Percentiles rank a stretch among this genome's conserved stretches.
phyloP scores from a whole-genome alignment of 2,797 vertebrate species.

The Lemur catta region DNA sequence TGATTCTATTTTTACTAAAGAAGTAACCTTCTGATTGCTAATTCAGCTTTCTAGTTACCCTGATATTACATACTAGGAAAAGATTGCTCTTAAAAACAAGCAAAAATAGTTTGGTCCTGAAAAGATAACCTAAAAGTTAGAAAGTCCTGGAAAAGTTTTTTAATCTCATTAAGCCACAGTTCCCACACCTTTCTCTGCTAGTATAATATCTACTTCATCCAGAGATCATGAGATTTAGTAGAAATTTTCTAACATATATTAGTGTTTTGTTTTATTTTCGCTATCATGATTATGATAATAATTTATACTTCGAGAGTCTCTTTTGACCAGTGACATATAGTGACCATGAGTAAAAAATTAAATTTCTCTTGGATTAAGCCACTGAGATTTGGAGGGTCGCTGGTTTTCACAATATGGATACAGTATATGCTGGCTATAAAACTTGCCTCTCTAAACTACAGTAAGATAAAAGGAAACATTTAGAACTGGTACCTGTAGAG shows the following conservation, averaged over 20 bases:
- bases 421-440: not conserved
- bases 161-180: not conserved
- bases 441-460: not conserved
- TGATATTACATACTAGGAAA: not conserved
- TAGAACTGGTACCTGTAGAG: not conserved
- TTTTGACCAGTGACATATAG: not conserved
- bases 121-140: not conserved
- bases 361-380: not conserved
- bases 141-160: not conserved
- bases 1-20: not conserved
- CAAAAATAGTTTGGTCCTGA: not conserved
- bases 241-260: not conserved
- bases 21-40: not conserved
- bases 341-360: not conserved
- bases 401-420: not conserved
- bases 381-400: not conserved
- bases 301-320: not conserved
- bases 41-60: not conserved
- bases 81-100: not conserved
- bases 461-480: not conserved
- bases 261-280: not conserved
- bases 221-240: not conserved
- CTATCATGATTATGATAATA: not conserved
- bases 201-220: not conserved
- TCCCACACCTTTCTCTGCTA: not conserved